Conservation (phyloP, 2,113 vertebrate species). For the Nanger granti region DNA sequence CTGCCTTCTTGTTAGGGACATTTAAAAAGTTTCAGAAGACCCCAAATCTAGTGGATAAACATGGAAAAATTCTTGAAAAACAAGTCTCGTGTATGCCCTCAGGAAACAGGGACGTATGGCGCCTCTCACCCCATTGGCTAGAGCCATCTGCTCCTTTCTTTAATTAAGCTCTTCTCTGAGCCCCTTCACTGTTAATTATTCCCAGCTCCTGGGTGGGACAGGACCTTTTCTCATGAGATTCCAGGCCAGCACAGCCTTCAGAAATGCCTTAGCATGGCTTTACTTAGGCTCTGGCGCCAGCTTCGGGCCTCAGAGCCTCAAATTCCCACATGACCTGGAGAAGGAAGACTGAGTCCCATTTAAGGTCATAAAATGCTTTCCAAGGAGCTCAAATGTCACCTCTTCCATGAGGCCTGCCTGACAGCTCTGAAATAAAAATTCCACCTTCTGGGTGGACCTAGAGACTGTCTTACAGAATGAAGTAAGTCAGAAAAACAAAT, state of each 20-base stretch:
- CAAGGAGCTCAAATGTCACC: not conserved
- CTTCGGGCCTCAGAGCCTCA: not conserved
- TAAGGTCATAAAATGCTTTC: not conserved
- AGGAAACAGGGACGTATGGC: not conserved
- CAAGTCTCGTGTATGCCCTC: not conserved
- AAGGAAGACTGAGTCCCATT: not conserved
- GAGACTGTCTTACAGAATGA: not conserved
- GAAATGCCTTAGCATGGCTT: not conserved
- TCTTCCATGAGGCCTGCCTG: not conserved
- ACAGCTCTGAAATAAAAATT: not conserved
- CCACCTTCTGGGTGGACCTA: not conserved
- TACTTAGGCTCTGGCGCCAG: not conserved
- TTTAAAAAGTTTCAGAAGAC: not conserved
- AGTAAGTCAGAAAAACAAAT: not conserved
- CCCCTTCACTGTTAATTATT: constrained; percentile 34
- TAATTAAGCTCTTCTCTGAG: constrained; percentile 34
- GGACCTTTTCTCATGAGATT: not conserved
- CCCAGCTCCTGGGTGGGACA: constrained; percentile 19
- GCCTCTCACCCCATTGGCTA: not conserved
- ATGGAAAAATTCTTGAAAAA: not conserved
- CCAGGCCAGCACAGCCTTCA: not conserved
- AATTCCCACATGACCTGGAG: not conserved
- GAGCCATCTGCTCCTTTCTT: constrained; percentile 24
- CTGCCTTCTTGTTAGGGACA: not conserved
- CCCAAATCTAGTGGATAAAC: not conserved